phyloP scores from a whole-genome alignment of 2,797 vertebrate genomes.

The Brachyalestes nurse region DNA sequence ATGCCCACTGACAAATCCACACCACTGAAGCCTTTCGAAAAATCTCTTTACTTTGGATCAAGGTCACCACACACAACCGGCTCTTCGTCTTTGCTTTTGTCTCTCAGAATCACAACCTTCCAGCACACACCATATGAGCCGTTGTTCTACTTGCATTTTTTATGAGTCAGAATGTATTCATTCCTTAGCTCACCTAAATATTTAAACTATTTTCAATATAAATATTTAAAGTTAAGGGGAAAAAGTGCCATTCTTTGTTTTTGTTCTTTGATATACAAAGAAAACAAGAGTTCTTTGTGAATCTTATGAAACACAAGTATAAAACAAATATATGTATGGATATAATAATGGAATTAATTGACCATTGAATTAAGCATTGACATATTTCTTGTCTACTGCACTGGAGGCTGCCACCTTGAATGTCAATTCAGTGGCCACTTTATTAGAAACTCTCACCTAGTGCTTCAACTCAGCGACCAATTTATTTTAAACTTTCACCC shows the following conservation, averaged over 20 bases:
- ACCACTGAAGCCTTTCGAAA: background rate
- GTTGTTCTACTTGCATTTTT: slow-evolving; percentile 8
- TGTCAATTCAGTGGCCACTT: background rate
- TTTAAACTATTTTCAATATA: slow-evolving; percentile 12
- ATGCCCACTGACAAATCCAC: background rate
- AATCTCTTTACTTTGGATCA: background rate
- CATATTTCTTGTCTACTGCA: too few species aligned
- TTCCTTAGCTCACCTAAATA: slow-evolving; percentile 15
- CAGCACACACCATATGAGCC: background rate
- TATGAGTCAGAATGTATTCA: slow-evolving; percentile 18
- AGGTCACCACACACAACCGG: background rate
- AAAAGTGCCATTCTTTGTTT: slow-evolving; percentile 5
- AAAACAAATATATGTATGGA: background rate
- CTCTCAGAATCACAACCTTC: background rate
- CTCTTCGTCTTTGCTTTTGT: background rate
- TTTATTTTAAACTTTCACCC: too few species aligned
- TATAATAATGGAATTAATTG: background rate
- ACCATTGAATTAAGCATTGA: background rate
- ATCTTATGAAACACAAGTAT: background rate
- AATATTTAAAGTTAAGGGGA: slow-evolving; percentile 3
- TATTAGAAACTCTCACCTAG: too few species aligned
- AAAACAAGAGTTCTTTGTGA: background rate
- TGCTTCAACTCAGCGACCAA: too few species aligned
- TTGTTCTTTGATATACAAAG: background rate
- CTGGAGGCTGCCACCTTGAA: too few species aligned